Evolutionary conservation across 2,888 invertebrate genomes (phyloP).

Genomic region (Desoria tigrina): DNA sequence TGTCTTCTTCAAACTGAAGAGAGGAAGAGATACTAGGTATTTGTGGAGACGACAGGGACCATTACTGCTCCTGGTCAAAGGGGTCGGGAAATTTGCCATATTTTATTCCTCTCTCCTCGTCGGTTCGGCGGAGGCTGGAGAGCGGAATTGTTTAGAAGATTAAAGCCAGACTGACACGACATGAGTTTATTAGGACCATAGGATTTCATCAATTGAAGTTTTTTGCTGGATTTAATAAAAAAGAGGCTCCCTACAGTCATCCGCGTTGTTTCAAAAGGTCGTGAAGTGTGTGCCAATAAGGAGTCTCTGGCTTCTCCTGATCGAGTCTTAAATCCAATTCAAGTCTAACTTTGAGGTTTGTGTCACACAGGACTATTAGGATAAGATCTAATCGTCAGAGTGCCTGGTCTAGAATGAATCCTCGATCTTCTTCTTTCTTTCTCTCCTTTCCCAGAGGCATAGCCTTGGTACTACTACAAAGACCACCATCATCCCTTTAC

Average conservation of each 20-base stretch:
- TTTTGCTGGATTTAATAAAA: slow-evolving; percentile 22
- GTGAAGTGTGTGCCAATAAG: slow-evolving; percentile 30
- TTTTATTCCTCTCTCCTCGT: neutral
- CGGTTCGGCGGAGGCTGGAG: neutral
- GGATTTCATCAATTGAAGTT: slow-evolving; percentile 24
- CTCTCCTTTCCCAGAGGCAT: neutral
- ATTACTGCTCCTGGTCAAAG: too few relatives aligned
- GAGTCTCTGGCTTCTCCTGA: slow-evolving; percentile 25
- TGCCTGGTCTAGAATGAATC: slow-evolving; percentile 15
- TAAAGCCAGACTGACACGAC: slow-evolving; percentile 16
- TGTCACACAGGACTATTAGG: slow-evolving; percentile 37
- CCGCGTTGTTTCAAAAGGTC: slow-evolving; percentile 20
- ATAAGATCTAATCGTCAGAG: slow-evolving; percentile 45
- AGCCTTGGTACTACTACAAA: too few relatives aligned
- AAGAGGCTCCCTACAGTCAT: slow-evolving; percentile 1
- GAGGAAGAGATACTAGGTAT: too few relatives aligned
- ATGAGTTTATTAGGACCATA: slow-evolving; percentile 11
- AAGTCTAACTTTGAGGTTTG: slow-evolving; percentile 37
- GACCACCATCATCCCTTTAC: slow-evolving; percentile 12
- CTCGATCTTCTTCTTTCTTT: slow-evolving; percentile 10
- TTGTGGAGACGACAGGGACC: too few relatives aligned
- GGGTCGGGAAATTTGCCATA: neutral
- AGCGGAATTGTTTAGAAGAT: slow-evolving; percentile 5
- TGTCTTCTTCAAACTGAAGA: too few relatives aligned
- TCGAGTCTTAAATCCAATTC: slow-evolving; percentile 42